Base-by-base conservation (phyloP, 2,888 invertebrate species). In the Caenorhabditis uteleia region DNA sequence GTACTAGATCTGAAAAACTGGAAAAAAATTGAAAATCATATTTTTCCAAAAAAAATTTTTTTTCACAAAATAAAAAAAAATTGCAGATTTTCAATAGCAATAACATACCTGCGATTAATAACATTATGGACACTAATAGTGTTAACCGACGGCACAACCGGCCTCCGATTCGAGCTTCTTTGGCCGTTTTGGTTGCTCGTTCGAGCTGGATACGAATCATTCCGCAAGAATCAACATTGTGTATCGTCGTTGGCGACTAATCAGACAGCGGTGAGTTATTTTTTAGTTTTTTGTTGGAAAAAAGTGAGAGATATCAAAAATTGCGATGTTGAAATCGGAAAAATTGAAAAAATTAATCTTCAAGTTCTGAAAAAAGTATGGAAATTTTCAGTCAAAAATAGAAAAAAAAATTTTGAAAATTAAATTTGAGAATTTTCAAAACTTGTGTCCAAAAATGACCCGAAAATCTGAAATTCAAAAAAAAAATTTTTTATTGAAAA, bases 121-220 rank as follows among this genome's bases (percentile, higher is more conserved):
- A 26, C 70, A 20, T 42, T 71, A 25, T 80, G 79, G 79, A n/a
- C 77, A 29, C 23, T 56, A 7, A 71, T 78, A 44, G 66, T 80
- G 27, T 36, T 49, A 12, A 48, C 76, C 12, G 80, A 80, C 29
- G 58, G 77, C 29, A n/a, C 95, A 87, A 87, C 95, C 87, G 95
- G 95, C 87, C 95, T 97, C 88, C 91, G 97, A 83, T 94, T 97
- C 88, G 97, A 97, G 88, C 94, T 95, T 87, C 89, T 97, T 84
- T 97, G 95, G 94, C 95, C 97, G 51, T 93, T 95, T 87, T 95
- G 95, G 92, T 89, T 97, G 82, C 89, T 97, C 83, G 87, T 95
- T 78, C 89, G 94, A 86, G 93, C 93, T 85, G 91, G 95, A 80
- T 92, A 94, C 86, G 95, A 95, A 87, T 93, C 95, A 77, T 95